A percentile compares a stretch with the other conserved stretches of the same genome.
These are phyloP conservation scores for Grus americana DNA, from an alignment of 2,113 vertebrate genomes.

Conservation along the genomic window DNA sequence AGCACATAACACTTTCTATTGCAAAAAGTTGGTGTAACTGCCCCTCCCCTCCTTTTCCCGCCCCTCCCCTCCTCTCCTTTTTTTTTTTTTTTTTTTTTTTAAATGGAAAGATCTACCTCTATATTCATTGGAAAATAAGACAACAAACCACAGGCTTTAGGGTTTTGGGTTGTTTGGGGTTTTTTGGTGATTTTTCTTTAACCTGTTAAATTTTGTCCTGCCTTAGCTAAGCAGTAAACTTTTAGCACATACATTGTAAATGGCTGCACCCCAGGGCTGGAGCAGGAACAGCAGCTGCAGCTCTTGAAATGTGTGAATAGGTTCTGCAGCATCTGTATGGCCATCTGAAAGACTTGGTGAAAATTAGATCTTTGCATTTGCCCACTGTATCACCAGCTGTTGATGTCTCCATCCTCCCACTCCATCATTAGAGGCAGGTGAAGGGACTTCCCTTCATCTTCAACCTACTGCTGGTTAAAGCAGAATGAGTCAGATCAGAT, in stretches of 20 bases:
- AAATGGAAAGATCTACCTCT: not conserved
- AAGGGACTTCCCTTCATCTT: not conserved
- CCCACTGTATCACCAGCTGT: not conserved
- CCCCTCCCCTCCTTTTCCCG: too few relatives aligned
- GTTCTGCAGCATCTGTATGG: not conserved
- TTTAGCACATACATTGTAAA: not conserved
- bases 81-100: too few relatives aligned
- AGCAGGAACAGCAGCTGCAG: not conserved
- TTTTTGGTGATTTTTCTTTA: not conserved
- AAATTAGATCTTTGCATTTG: not conserved
- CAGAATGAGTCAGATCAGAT: not conserved
- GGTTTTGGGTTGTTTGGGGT: too few relatives aligned
- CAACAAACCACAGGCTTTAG: not conserved
- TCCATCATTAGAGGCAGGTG: not conserved
- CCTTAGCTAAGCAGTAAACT: not conserved
- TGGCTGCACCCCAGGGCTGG: not conserved
- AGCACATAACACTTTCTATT: not conserved
- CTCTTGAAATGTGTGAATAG: not conserved
- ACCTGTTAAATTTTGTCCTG: not conserved
- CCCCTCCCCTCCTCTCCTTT: too few relatives aligned
- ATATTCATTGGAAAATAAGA: not conserved
- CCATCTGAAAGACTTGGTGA: not conserved
- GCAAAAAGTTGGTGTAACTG: not conserved
- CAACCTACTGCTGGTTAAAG: not conserved
- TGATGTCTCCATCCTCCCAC: not conserved